Conservation (phyloP, 2,888 invertebrate species). For the Taphrorychus bicolor region DNA sequence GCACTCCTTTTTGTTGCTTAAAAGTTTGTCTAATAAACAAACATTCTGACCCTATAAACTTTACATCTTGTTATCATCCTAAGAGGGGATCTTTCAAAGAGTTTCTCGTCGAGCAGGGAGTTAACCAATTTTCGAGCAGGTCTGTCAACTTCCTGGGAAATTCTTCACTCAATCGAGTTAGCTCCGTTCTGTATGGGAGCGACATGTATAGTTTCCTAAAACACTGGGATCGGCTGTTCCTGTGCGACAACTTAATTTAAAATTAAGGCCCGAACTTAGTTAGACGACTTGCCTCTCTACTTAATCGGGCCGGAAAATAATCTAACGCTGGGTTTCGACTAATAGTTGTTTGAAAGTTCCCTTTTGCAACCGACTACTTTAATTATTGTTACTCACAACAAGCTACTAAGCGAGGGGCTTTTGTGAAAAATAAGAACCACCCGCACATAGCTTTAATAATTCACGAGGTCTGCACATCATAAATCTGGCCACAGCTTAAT, state of each 20-base stretch:
- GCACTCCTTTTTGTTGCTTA: too few species aligned
- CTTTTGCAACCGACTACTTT: not conserved
- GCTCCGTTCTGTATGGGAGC: slow-evolving; percentile 6
- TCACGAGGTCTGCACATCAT: not conserved
- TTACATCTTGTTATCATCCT: not conserved
- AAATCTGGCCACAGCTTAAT: not conserved
- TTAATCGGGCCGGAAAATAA: slow-evolving; percentile 11
- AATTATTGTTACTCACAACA: not conserved
- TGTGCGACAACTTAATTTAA: slow-evolving; percentile 20
- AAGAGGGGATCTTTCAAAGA: not conserved
- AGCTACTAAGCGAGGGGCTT: not conserved
- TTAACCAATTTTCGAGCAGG: slow-evolving; percentile 8
- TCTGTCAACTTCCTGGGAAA: slow-evolving; percentile 7
- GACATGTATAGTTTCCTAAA: slow-evolving; percentile 14
- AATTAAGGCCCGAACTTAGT: slow-evolving; percentile 13
- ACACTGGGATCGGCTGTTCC: slow-evolving; percentile 9
- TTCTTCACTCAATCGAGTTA: slow-evolving; percentile 15
- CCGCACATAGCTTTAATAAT: too few species aligned
- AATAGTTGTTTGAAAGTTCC: not conserved
- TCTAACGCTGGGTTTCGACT: not conserved
- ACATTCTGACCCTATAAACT: not conserved
- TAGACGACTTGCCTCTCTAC: slow-evolving; percentile 4
- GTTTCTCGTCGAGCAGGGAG: not conserved
- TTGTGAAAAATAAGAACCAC: not conserved
- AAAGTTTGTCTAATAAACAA: too few species aligned